phyloP scores from a whole-genome alignment of 2,888 invertebrate species.

The Aspidiotus destructor region DNA sequence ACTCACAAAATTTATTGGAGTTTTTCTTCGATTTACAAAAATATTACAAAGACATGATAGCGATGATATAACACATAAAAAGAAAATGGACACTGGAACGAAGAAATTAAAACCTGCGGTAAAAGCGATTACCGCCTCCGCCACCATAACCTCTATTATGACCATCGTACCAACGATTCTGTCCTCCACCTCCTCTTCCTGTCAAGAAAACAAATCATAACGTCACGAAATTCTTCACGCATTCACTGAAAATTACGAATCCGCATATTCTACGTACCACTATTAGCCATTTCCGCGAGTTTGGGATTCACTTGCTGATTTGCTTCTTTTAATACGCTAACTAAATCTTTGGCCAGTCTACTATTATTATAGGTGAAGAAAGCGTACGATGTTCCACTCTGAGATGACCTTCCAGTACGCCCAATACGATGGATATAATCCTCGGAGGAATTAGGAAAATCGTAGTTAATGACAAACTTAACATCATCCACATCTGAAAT shows the following conservation, averaged over 20 bases:
- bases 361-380: conserved; percentile 88
- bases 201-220: conserved; percentile 1
- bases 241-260: not conserved
- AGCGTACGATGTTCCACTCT: conserved; percentile 83
- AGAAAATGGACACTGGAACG: too few relatives aligned
- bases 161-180: conserved; percentile 35
- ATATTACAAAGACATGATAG: too few relatives aligned
- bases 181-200: conserved; percentile 22
- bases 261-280: not conserved
- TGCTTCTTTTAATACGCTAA: conserved; percentile 85
- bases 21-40: too few relatives aligned
- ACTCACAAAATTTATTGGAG: too few relatives aligned
- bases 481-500: conserved; percentile 58
- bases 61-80: too few relatives aligned
- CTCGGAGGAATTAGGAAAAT: conserved; percentile 93
- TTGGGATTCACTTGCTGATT: conserved; percentile 75
- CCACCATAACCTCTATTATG: conserved; percentile 35
- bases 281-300: conserved; percentile 47
- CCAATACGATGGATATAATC: conserved; percentile 90
- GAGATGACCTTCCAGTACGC: conserved; percentile 55
- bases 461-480: conserved; percentile 89
- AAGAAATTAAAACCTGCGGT: conserved; percentile 26
- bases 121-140: conserved; percentile 29
- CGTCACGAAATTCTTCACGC: not conserved
- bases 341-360: conserved; percentile 82